Conservation (phyloP, 2,113 vertebrate genomes). For the Ascaphus truei region DNA sequence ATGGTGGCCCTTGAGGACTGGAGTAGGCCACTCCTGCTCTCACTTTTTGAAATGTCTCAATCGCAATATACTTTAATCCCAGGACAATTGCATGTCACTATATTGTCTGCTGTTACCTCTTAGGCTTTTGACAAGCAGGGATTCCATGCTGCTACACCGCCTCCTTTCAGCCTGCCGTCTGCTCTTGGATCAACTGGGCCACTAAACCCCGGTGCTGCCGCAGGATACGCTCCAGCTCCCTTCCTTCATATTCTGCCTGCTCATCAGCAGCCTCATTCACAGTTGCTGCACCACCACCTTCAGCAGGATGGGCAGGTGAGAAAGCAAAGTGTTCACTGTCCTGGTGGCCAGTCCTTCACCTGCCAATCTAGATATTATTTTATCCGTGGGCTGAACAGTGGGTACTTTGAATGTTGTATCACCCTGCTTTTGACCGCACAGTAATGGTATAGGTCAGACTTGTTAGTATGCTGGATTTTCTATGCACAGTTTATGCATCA, state of each 20-base stretch:
- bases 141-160: conserved; percentile 88
- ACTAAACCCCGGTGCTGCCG: conserved; percentile 81
- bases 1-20: too few species aligned
- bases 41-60: too few species aligned
- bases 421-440: background rate
- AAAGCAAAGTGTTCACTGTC: rapidly evolving
- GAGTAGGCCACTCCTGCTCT: too few species aligned
- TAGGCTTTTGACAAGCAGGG: conserved; percentile 96
- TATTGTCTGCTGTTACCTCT: background rate
- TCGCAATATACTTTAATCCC: too few species aligned
- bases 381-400: background rate
- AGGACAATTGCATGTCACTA: too few species aligned
- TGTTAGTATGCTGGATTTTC: too few species aligned
- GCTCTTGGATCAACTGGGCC: conserved; percentile 84
- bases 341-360: too few species aligned
- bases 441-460: background rate
- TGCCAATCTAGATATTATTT: background rate
- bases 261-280: conserved; percentile 93
- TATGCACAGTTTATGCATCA: too few species aligned
- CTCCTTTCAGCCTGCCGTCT: conserved; percentile 90
- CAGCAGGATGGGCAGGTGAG: conserved; percentile 72
- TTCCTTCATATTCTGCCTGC: conserved; percentile 91
- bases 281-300: conserved; percentile 87
- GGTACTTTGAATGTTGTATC: background rate
- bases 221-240: conserved; percentile 81